Percentiles rank a stretch among this genome's conserved stretches.
These are phyloP conservation scores for Alosa sapidissima DNA, from an alignment of 2,797 vertebrate genomes.

Conservation along the genomic window DNA sequence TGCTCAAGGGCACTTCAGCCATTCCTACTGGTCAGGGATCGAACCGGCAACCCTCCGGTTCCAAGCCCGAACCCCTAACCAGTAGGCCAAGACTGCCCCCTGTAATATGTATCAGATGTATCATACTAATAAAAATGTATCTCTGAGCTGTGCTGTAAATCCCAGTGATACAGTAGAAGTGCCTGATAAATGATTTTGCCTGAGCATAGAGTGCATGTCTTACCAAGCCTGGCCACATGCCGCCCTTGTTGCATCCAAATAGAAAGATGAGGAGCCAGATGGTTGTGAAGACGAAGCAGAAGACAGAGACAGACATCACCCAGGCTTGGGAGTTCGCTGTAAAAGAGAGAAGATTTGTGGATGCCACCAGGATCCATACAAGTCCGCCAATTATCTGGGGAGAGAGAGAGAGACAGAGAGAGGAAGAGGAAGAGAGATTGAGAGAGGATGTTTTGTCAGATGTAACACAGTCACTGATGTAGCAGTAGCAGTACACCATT, in stretches of 20 bases:
- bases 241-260: conserved; percentile 59
- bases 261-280: conserved; percentile 76
- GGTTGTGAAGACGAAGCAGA: conserved; percentile 83
- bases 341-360: neutral
- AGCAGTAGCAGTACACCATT: too few relatives aligned
- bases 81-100: too few relatives aligned
- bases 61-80: too few relatives aligned
- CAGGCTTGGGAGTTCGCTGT: conserved; percentile 76
- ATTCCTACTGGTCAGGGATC: too few relatives aligned
- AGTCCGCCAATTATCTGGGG: conserved; percentile 51
- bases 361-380: conserved; percentile 52
- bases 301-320: conserved; percentile 92
- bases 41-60: too few relatives aligned
- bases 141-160: too few relatives aligned
- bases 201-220: conserved; percentile 36
- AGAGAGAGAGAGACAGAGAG: neutral
- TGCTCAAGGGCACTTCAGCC: too few relatives aligned
- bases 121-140: too few relatives aligned
- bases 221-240: conserved; percentile 70
- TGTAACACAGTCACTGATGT: neutral
- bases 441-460: neutral
- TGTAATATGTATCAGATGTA: too few relatives aligned
- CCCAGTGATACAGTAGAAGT: too few relatives aligned
- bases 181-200: neutral
- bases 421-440: neutral